A percentile compares a stretch with the other conserved stretches of the same genome.
Conservation (phyloP, 2,113 vertebrate genomes). For the Otocyon megalotis region DNA sequence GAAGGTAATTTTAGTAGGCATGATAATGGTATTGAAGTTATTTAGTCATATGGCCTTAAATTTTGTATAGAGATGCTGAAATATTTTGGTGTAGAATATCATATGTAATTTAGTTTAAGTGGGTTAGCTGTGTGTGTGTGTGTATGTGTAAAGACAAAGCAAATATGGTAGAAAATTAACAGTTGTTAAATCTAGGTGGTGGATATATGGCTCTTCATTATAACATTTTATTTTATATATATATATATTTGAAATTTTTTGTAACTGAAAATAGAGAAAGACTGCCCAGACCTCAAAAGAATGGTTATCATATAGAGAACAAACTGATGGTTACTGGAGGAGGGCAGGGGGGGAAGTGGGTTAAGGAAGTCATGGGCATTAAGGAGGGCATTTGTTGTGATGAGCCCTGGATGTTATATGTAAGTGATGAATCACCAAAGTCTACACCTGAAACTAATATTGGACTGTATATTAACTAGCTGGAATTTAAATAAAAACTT, state of each 20-base stretch:
- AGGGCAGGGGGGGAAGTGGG: neutral
- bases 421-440: neutral
- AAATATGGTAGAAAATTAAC: neutral
- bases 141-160: neutral
- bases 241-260: neutral
- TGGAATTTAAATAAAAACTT: neutral
- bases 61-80: neutral
- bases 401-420: neutral
- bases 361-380: neutral
- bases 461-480: neutral
- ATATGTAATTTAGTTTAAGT: neutral
- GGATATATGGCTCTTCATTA: neutral
- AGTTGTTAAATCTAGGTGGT: neutral
- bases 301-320: neutral
- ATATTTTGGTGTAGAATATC: neutral
- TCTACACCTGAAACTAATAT: neutral
- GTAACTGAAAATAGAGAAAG: neutral
- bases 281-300: neutral
- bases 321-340: neutral
- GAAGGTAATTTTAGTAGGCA: neutral
- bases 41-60: neutral
- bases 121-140: neutral
- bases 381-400: neutral
- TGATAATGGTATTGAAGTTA: neutral
- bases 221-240: neutral